Percentiles rank a stretch among this genome's conserved stretches.
Evolutionary conservation across 37 sponge, comb jelly and placozoan genomes (phyloP).

Genomic region (Amphimedon queenslandica): DNA sequence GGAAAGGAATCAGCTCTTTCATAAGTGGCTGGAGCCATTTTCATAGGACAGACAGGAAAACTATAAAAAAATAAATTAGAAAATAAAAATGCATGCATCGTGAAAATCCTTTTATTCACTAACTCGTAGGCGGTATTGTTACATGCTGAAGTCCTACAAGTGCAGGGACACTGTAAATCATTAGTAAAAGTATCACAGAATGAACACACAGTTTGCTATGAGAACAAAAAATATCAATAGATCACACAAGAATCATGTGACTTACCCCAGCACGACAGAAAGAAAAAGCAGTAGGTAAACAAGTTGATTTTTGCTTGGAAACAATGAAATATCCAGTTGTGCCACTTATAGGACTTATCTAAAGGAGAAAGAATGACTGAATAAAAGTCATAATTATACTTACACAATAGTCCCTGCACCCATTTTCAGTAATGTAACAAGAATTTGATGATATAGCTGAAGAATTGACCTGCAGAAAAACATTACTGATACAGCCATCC

Average conservation of each 20-base stretch:
- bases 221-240: neutral
- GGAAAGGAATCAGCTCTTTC: too few relatives aligned
- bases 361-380: neutral
- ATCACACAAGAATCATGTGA: neutral
- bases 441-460: neutral
- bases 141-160: neutral
- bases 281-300: neutral
- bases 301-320: neutral
- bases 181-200: neutral
- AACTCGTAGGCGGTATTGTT: neutral
- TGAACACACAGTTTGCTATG: neutral
- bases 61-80: slow-evolving; percentile 1
- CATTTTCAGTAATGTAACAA: neutral
- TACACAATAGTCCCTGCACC: neutral
- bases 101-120: too few relatives aligned
- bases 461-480: neutral
- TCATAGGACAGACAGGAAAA: neutral
- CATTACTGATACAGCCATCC: neutral
- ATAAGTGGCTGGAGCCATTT: neutral
- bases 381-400: too few relatives aligned
- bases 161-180: neutral
- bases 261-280: neutral
- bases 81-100: too few relatives aligned
- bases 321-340: slow-evolving; percentile 32
- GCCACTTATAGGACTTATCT: slow-evolving; percentile 31